phyloP scores from a whole-genome alignment of 2,113 vertebrate genomes.

The Microcebus murinus region DNA sequence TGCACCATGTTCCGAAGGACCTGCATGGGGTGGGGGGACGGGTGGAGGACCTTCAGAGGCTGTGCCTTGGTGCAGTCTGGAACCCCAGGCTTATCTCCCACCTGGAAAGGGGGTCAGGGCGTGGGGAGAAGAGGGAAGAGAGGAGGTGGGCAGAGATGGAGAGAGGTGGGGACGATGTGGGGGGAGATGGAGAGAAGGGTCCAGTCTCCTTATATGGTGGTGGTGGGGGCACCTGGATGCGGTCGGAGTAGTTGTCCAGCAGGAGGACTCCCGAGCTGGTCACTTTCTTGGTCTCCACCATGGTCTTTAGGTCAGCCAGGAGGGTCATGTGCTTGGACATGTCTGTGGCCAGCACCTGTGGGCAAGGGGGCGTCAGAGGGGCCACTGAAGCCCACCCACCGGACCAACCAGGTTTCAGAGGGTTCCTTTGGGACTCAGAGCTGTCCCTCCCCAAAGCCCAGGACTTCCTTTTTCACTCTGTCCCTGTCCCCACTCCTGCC shows the following conservation, averaged over 20 bases:
- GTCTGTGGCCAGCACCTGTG: constrained; percentile 95
- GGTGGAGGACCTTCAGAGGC: not conserved
- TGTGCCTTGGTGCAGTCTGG: not conserved
- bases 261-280: constrained; percentile 95
- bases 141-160: not conserved
- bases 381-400: not conserved
- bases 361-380: not conserved
- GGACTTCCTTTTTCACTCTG: fast-evolving
- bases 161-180: too few relatives aligned
- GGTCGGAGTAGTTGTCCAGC: constrained; percentile 94
- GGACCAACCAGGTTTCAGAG: not conserved
- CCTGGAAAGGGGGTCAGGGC: not conserved
- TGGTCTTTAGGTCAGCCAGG: constrained; percentile 95
- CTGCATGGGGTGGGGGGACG: constrained; percentile 70
- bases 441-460: not conserved
- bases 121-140: too few relatives aligned
- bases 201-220: not conserved
- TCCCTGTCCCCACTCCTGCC: not conserved
- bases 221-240: constrained; percentile 90
- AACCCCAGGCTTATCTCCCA: not conserved
- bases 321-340: constrained; percentile 99
- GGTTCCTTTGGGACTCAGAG: not conserved
- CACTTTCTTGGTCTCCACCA: constrained; percentile 98
- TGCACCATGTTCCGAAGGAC: constrained; percentile 96
- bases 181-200: not conserved